Conservation (phyloP, 2,888 invertebrate species). For the Cataglyphis livida region DNA sequence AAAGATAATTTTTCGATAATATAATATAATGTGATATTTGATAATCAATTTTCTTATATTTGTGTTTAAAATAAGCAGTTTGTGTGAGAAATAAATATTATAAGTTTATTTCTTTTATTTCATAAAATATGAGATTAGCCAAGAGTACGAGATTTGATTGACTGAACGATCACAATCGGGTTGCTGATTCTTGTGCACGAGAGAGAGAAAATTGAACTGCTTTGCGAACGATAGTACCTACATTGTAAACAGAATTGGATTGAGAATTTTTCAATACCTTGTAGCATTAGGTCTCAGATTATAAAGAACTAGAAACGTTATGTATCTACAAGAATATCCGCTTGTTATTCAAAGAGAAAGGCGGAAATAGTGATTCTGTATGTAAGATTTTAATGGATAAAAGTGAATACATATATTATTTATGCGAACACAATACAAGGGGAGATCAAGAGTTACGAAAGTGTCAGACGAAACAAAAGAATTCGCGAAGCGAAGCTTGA, state of each 20-base stretch:
- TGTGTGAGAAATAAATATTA: background rate
- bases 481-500: background rate
- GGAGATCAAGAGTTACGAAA: constrained; percentile 20
- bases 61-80: background rate
- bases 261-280: constrained; percentile 29
- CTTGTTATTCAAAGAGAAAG: constrained; percentile 29
- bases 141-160: constrained; percentile 7
- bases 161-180: constrained; percentile 6
- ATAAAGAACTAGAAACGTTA: background rate
- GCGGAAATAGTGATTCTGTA: constrained; percentile 15
- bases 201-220: constrained; percentile 29
- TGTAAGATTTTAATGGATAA: constrained; percentile 2
- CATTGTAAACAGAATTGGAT: constrained; percentile 23
- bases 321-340: background rate
- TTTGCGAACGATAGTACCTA: constrained; percentile 23
- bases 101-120: background rate
- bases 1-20: background rate
- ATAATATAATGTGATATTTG: background rate
- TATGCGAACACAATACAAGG: background rate
- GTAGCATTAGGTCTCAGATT: constrained; percentile 9
- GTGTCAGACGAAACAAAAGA: background rate
- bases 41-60: background rate
- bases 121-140: background rate
- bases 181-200: constrained; percentile 10
- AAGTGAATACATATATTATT: background rate